Evolutionary conservation across 1,140 invertebrate species (phyloP).

Genomic region (Drosophila melanica): DNA sequence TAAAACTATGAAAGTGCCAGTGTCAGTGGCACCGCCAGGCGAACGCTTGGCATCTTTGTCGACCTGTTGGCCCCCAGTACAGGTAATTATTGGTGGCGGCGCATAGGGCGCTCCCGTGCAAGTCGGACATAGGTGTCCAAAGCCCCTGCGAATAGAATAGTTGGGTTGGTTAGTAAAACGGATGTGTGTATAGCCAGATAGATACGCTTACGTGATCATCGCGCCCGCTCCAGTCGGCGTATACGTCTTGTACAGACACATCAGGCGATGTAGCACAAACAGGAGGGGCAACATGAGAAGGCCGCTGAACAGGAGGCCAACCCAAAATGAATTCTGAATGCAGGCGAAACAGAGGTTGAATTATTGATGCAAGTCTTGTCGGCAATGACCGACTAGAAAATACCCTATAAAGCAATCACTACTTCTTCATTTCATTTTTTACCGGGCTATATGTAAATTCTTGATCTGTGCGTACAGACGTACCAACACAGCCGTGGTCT

Average conservation of each 20-base stretch:
- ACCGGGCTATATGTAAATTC: too few species aligned
- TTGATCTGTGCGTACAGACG: too few species aligned
- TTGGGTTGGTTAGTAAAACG: background rate
- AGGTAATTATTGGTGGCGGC: background rate
- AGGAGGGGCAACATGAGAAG: conserved; percentile 12
- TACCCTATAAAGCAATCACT: too few species aligned
- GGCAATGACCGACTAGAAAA: too few species aligned
- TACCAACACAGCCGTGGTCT: too few species aligned
- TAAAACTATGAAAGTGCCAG: background rate
- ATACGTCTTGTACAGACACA: conserved; percentile 27
- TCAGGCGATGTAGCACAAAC: conserved; percentile 19
- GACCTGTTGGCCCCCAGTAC: background rate
- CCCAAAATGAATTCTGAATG: conserved; percentile 33
- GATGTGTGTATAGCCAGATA: too few species aligned
- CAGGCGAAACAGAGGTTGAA: background rate
- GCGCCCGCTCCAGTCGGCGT: background rate
- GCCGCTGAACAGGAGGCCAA: conserved; percentile 2
- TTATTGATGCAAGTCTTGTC: background rate
- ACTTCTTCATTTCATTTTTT: too few species aligned
- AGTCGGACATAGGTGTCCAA: background rate
- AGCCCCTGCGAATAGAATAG: background rate
- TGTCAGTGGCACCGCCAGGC: background rate
- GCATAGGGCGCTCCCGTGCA: conserved; percentile 6
- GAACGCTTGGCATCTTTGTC: background rate
- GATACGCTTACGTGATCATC: too few species aligned